Conservation (phyloP, 2,797 vertebrate species). For the Sorex maritimensis region DNA sequence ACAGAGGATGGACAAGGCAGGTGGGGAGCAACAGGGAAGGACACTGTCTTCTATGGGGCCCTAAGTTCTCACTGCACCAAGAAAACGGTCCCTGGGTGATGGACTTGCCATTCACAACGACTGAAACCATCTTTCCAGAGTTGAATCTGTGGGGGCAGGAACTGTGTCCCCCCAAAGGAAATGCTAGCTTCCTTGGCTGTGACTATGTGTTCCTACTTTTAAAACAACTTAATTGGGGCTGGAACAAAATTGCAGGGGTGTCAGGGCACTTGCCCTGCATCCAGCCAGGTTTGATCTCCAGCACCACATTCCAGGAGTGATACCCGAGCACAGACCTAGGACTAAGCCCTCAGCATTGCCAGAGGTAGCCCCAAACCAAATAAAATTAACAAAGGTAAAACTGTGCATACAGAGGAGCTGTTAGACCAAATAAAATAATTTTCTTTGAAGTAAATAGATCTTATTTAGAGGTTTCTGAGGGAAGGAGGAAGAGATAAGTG, state of each 20-base stretch:
- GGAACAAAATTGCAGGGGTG: not conserved
- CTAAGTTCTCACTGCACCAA: not conserved
- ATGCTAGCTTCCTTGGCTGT: not conserved
- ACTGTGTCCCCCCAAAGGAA: not conserved
- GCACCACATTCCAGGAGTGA: no score
- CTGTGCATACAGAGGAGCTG: no score
- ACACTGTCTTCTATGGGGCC: not conserved
- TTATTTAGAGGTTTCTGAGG: no score
- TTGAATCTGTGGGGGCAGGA: conserved; percentile 48
- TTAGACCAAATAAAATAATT: no score
- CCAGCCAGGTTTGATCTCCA: no score
- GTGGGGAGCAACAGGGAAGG: not conserved
- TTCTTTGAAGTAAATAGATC: no score
- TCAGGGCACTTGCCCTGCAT: conserved; percentile 22
- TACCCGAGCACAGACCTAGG: no score
- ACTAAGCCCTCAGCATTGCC: no score
- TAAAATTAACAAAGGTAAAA: no score
- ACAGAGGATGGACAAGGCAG: not conserved
- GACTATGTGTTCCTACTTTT: conserved; percentile 48
- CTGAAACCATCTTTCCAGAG: conserved; percentile 21
- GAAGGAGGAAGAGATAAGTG: no score
- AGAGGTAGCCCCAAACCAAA: no score
- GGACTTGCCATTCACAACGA: not conserved
- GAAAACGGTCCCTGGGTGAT: not conserved
- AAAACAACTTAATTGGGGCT: conserved; percentile 42